phyloP scores from a whole-genome alignment of 2,797 vertebrate genomes.

The Melanotaenia maccullochi region DNA sequence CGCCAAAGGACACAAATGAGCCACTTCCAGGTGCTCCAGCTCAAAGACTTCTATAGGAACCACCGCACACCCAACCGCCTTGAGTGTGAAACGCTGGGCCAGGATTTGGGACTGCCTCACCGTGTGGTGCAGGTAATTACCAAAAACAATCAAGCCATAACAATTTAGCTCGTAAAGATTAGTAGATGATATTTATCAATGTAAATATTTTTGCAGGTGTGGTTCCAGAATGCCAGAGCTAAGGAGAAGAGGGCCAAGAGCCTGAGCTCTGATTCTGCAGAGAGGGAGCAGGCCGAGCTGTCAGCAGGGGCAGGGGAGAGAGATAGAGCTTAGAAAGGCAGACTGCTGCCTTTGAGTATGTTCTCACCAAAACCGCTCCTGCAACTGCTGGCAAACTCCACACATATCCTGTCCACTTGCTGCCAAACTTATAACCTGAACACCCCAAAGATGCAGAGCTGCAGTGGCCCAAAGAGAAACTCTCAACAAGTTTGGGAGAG shows the following conservation, averaged over 20 bases:
- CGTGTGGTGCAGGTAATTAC: constrained; percentile 93
- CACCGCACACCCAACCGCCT: constrained; percentile 98
- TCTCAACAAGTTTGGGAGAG: constrained; percentile 77
- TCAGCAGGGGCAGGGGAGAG: constrained; percentile 84
- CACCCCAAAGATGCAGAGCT: constrained; percentile 82
- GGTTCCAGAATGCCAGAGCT: constrained; percentile 99
- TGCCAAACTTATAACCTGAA: constrained; percentile 78
- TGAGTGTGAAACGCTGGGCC: constrained; percentile 97
- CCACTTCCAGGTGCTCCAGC: constrained; percentile 96
- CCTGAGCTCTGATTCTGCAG: constrained; percentile 77
- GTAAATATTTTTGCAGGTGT: constrained; percentile 81
- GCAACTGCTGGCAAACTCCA: constrained; percentile 72
- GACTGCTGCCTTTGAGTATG: constrained; percentile 89
- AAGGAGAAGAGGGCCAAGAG: constrained; percentile 96
- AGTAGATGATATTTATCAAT: constrained; percentile 20
- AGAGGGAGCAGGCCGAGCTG: constrained; percentile 78
- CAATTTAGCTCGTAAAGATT: neutral
- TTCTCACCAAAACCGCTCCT: constrained; percentile 84
- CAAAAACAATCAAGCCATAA: neutral
- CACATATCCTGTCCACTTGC: constrained; percentile 78
- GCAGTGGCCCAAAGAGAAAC: constrained; percentile 90
- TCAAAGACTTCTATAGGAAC: constrained; percentile 97
- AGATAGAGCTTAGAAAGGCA: constrained; percentile 91
- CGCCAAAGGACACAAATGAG: constrained; percentile 99
- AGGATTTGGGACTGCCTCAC: constrained; percentile 97